Base-by-base conservation (phyloP, 2,888 invertebrate species). In the Meliscaeva auricollis region DNA sequence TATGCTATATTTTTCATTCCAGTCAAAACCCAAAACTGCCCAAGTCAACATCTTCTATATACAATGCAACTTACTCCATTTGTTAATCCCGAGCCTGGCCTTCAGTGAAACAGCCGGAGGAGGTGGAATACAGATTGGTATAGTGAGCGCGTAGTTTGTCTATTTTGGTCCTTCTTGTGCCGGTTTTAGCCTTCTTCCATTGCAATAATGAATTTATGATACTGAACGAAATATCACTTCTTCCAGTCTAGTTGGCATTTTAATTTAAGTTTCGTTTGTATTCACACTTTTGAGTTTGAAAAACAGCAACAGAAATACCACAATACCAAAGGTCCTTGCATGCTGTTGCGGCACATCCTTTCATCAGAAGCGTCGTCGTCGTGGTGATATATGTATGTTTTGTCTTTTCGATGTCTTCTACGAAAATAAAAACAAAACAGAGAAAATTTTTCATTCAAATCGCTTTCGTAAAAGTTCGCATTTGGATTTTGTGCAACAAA, bases 201-300 rank as follows among this genome's bases (percentile, higher is more conserved):
- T 72, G 72, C 79, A 84, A 80, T 84, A 83, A 87, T 82, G 83
- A 87, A 87, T 82, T 87, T 87, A 77, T 81, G 80, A 87, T 77
- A 70, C 82, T 66, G 52, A 84, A 90, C 58, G 58, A 58, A 58
- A 90, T 90, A 90, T 91, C 90, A 91, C 89, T 90, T 89, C 90
- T 90, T 90, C 90, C 91, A 90, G 90, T 90, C 90, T 89, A 90
- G 89, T 90, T 90, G 89, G 89, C 89, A 90, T 91, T 90, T 90
- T 90, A 90, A 90, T 90, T 90, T 90, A 90, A 90, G 89, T 90
- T 90, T 89, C 88, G 89, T 90, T 90, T 90, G 89, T 89, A 89
- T 89, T 90, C 90, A 77, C 78, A 82, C 82, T 87, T 75, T 20
- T 41, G 9, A 35, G 26, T 70, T 62, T 62, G 74, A 64, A 73